phyloP scores from a whole-genome alignment of 1,140 invertebrate species.

The Periplaneta americana region DNA sequence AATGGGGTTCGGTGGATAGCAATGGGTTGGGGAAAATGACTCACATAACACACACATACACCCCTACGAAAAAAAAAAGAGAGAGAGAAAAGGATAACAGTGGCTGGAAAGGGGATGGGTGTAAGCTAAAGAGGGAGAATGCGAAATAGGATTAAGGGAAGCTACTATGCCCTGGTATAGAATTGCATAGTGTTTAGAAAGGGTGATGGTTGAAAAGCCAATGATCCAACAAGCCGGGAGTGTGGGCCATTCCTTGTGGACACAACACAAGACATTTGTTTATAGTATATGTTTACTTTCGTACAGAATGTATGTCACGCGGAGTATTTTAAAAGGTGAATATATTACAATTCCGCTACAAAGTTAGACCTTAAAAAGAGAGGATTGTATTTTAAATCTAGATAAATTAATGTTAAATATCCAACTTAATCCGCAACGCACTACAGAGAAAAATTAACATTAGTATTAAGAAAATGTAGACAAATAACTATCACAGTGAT shows the following conservation, averaged over 20 bases:
- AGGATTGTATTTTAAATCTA: no score
- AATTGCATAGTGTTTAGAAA: background rate
- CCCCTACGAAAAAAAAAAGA: background rate
- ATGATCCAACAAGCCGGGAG: background rate
- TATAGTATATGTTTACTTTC: no score
- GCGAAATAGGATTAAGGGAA: slow-evolving; percentile 12
- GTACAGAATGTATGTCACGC: no score
- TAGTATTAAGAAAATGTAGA: no score
- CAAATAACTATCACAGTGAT: no score
- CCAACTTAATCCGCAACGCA: no score
- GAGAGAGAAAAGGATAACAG: background rate
- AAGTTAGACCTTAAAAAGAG: no score
- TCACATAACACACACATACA: slow-evolving; percentile 13
- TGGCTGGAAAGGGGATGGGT: background rate
- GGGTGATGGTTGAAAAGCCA: background rate
- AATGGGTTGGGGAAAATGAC: slow-evolving; percentile 10
- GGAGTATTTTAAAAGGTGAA: no score
- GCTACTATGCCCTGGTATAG: background rate
- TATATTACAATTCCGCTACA: no score
- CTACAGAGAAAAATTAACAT: no score
- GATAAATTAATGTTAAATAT: no score
- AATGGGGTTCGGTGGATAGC: background rate
- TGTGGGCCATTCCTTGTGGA: background rate
- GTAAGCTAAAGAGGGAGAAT: background rate
- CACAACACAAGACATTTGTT: no score